Evolutionary conservation across 2,888 invertebrate species (phyloP).

Genomic region (Autographa gamma): DNA sequence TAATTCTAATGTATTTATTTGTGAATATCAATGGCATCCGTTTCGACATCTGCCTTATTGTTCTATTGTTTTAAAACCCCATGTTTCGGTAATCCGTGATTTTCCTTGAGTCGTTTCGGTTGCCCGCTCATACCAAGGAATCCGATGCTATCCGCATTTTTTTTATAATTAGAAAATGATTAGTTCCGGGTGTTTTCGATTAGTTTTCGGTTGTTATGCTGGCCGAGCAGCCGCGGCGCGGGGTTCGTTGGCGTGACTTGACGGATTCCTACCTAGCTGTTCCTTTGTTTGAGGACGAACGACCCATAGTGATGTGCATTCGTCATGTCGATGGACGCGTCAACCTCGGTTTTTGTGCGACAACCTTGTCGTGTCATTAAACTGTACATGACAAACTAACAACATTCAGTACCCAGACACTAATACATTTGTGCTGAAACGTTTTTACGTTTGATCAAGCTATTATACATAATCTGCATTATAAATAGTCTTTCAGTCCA

Average conservation of each 20-base stretch:
- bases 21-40: slow-evolving; percentile 45
- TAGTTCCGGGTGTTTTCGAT: slow-evolving; percentile 87
- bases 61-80: slow-evolving; percentile 55
- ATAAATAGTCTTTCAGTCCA: not conserved
- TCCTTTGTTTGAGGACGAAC: slow-evolving; percentile 79
- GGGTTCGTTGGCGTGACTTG: slow-evolving; percentile 79
- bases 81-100: slow-evolving; percentile 57
- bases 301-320: slow-evolving; percentile 65
- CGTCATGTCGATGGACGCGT: slow-evolving; percentile 54
- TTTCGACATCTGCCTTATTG: slow-evolving; percentile 58
- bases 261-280: slow-evolving; percentile 80
- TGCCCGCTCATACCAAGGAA: slow-evolving; percentile 67
- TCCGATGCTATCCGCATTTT: slow-evolving; percentile 76
- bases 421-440: slow-evolving; percentile 30
- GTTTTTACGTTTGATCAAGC: slow-evolving; percentile 15
- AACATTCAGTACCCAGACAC: slow-evolving; percentile 31
- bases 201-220: slow-evolving; percentile 80
- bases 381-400: slow-evolving; percentile 48
- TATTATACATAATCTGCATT: slow-evolving; percentile 14
- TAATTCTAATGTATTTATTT: slow-evolving; percentile 50
- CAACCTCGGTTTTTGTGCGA: slow-evolving; percentile 43
- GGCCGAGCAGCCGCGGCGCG: slow-evolving; percentile 60
- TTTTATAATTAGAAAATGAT: slow-evolving; percentile 84
- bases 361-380: slow-evolving; percentile 54
- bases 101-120: slow-evolving; percentile 66